Conservation (phyloP, 2,888 invertebrate genomes). For the Notocelia uddmanniana region DNA sequence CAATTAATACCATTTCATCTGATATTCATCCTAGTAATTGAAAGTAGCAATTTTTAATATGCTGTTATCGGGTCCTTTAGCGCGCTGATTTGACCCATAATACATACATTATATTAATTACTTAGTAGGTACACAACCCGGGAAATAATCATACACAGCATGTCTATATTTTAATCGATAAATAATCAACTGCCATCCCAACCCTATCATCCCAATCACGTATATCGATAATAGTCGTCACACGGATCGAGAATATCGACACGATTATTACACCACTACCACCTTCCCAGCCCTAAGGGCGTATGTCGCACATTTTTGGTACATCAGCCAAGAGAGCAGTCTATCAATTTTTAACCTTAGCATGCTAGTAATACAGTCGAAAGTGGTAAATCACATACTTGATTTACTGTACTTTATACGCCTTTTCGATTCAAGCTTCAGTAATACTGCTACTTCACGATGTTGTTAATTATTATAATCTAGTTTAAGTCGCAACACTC, state of each 20-base stretch:
- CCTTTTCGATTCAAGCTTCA: not conserved
- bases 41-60: too few species aligned
- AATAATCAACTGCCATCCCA: not conserved
- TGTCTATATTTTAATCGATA: not conserved
- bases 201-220: not conserved
- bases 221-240: slow-evolving; percentile 12
- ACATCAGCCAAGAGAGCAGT: too few species aligned
- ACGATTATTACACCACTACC: slow-evolving; percentile 19
- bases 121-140: too few species aligned
- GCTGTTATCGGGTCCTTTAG: too few species aligned
- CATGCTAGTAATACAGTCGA: too few species aligned
- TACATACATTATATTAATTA: too few species aligned
- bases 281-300: not conserved
- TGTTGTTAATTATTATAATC: slow-evolving; percentile 14
- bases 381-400: too few species aligned
- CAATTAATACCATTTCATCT: too few species aligned
- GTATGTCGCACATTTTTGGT: not conserved
- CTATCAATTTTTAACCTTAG: too few species aligned
- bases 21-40: too few species aligned
- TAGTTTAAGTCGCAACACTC: not conserved
- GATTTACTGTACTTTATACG: not conserved
- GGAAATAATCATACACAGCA: too few species aligned
- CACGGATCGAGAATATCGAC: slow-evolving; percentile 14
- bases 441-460: slow-evolving; percentile 1
- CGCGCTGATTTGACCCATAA: too few species aligned